These are phyloP conservation scores for Cyclargus thomasi DNA, from an alignment of 1,140 invertebrate species.

Conservation along the genomic window DNA sequence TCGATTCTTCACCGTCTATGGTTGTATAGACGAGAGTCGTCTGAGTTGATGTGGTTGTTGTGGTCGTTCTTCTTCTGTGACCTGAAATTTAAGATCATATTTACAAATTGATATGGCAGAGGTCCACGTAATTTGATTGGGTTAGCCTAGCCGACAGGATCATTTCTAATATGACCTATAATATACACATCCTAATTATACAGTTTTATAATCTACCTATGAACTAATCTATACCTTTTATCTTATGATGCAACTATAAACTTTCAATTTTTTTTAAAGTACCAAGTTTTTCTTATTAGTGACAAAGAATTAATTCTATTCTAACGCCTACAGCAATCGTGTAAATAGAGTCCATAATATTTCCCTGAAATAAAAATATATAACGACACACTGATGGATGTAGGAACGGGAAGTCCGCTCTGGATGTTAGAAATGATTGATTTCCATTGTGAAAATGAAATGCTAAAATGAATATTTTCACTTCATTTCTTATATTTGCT, in stretches of 20 bases:
- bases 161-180: no score
- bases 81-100: constrained; percentile 34
- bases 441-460: not conserved
- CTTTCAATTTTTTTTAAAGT: no score
- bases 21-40: constrained; percentile 49
- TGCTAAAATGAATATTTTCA: constrained; percentile 9
- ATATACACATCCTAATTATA: no score
- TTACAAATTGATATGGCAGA: no score
- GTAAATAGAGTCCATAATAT: constrained; percentile 8
- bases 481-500: not conserved
- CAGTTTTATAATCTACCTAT: no score
- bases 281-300: no score
- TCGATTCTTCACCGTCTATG: constrained; percentile 38
- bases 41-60: constrained; percentile 49
- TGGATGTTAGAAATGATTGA: constrained; percentile 1
- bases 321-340: not conserved
- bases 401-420: not conserved
- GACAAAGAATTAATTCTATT: not conserved
- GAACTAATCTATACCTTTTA: no score
- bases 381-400: not conserved
- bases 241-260: no score
- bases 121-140: no score
- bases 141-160: no score
- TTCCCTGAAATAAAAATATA: constrained; percentile 19
- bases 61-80: constrained; percentile 67